These are phyloP conservation scores for Drosophila tsacasi DNA, from an alignment of 1,140 invertebrate genomes.

Conservation along the genomic window DNA sequence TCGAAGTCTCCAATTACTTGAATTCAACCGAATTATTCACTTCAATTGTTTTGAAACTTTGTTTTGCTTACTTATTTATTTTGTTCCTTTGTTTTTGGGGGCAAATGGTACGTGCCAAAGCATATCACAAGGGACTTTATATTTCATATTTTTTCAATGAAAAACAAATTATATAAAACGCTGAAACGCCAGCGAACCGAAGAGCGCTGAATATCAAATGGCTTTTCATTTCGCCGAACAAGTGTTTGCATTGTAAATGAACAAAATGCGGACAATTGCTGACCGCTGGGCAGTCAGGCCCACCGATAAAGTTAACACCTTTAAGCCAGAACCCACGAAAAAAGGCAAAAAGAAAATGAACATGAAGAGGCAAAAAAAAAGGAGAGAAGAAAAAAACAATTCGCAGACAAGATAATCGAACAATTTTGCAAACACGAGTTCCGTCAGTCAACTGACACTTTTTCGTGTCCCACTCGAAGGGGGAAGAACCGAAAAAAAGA, in stretches of 20 bases:
- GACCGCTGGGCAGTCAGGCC: slow-evolving; percentile 28
- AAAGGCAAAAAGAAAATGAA: slow-evolving; percentile 41
- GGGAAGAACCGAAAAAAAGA: slow-evolving; percentile 5
- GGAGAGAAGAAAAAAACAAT: slow-evolving; percentile 23
- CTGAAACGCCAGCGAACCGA: slow-evolving; percentile 36
- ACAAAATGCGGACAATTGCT: slow-evolving; percentile 44
- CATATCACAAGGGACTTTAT: slow-evolving; percentile 42
- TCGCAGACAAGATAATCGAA: slow-evolving; percentile 56
- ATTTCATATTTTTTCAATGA: slow-evolving; percentile 53
- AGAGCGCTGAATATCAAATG: slow-evolving; percentile 64
- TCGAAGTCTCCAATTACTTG: slow-evolving; percentile 41
- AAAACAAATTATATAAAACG: slow-evolving; percentile 72
- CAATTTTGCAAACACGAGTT: slow-evolving; percentile 73
- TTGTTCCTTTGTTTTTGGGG: slow-evolving; percentile 6
- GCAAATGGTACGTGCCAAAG: slow-evolving; percentile 62
- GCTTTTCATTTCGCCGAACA: slow-evolving; percentile 67
- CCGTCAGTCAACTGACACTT: slow-evolving; percentile 76
- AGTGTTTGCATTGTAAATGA: slow-evolving; percentile 66
- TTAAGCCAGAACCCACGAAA: slow-evolving; percentile 64
- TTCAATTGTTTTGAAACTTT: slow-evolving; percentile 49
- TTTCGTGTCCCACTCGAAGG: slow-evolving; percentile 63
- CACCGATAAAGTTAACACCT: slow-evolving; percentile 78
- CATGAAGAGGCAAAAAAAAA: slow-evolving; percentile 19
- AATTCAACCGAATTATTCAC: slow-evolving; percentile 47
- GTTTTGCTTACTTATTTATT: slow-evolving; percentile 46